phyloP scores from a whole-genome alignment of 2,888 invertebrate genomes.

The Drosophila pegasa region DNA sequence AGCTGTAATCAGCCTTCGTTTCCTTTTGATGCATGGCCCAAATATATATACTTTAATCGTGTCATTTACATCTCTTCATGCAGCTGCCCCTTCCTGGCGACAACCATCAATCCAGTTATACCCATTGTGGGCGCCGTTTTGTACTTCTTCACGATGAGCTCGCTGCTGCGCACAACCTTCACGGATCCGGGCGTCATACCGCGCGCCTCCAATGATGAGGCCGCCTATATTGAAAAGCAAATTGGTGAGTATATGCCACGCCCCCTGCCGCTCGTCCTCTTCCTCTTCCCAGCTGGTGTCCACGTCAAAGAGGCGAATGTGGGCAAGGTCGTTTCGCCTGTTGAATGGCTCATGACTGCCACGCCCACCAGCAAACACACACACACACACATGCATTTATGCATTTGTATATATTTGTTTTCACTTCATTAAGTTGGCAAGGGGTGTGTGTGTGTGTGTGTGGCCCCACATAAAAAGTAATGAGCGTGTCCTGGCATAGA shows the following conservation, averaged over 20 bases:
- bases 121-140: slow-evolving; percentile 96
- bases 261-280: background rate
- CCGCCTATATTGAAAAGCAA: slow-evolving; percentile 95
- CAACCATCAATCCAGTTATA: slow-evolving; percentile 94
- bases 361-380: slow-evolving; percentile 25
- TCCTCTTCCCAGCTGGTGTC: slow-evolving; percentile 34
- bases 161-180: slow-evolving; percentile 96
- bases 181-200: slow-evolving; percentile 98
- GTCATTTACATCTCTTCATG: slow-evolving; percentile 79
- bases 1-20: slow-evolving; percentile 1
- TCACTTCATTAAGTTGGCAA: slow-evolving; percentile 76
- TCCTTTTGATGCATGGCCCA: background rate
- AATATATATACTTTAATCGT: slow-evolving; percentile 15
- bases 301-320: slow-evolving; percentile 50
- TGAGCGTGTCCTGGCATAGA: slow-evolving; percentile 77
- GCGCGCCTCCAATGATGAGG: slow-evolving; percentile 94
- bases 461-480: slow-evolving; percentile 71
- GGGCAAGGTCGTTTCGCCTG: slow-evolving; percentile 76
- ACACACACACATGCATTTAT: slow-evolving; percentile 24
- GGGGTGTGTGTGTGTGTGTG: slow-evolving; percentile 33
- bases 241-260: slow-evolving; percentile 87
- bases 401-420: slow-evolving; percentile 65
- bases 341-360: slow-evolving; percentile 60
- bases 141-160: slow-evolving; percentile 96
- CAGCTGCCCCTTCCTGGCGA: slow-evolving; percentile 96